phyloP scores from a whole-genome alignment of 2,888 invertebrate genomes.

The Aphidius colemani region DNA sequence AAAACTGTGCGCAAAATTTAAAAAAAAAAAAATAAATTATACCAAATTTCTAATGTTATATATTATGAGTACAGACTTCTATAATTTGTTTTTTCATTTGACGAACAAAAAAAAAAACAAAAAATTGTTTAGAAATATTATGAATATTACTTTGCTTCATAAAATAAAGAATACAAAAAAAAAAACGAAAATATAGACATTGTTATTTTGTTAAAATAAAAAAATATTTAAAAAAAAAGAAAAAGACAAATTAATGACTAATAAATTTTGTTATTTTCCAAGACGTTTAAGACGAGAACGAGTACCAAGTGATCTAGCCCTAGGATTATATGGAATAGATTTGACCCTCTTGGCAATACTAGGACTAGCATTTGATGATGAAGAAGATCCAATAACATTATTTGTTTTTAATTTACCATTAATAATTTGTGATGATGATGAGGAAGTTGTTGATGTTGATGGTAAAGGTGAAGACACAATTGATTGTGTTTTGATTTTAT shows the following conservation, averaged over 20 bases:
- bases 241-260: too few species aligned
- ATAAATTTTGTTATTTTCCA: constrained; percentile 43
- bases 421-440: constrained; percentile 26
- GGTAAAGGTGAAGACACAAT: constrained; percentile 21
- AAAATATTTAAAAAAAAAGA: too few species aligned
- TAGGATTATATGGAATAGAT: constrained; percentile 49
- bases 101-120: too few species aligned
- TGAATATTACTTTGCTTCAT: constrained; percentile 7
- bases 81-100: too few species aligned
- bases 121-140: neutral
- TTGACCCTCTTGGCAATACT: constrained; percentile 52
- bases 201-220: neutral
- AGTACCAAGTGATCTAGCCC: constrained; percentile 51
- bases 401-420: constrained; percentile 34
- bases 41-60: too few species aligned
- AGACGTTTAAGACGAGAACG: constrained; percentile 56
- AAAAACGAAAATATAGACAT: neutral
- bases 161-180: constrained; percentile 7
- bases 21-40: neutral
- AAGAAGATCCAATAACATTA: constrained; percentile 17
- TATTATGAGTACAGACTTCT: too few species aligned
- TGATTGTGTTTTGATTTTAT: constrained; percentile 20
- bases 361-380: constrained; percentile 24
- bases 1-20: neutral
- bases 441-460: neutral